phyloP scores from a whole-genome alignment of 2,797 vertebrate species.

The Setipinna tenuifilis region DNA sequence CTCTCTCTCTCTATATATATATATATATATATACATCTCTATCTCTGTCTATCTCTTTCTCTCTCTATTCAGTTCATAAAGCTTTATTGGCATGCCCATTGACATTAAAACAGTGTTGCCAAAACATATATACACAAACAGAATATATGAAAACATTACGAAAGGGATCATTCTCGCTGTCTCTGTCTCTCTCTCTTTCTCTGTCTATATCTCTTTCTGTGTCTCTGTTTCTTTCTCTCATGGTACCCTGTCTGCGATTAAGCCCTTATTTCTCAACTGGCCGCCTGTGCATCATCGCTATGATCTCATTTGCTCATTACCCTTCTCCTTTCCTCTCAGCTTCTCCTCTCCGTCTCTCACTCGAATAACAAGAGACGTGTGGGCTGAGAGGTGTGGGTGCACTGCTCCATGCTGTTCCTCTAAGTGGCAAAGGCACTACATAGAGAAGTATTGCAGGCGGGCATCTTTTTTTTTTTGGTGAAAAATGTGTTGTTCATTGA shows the following conservation, averaged over 20 bases:
- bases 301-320: conserved; percentile 13
- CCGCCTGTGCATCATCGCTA: neutral
- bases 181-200: too few species aligned
- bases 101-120: too few species aligned
- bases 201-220: too few species aligned
- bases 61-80: neutral
- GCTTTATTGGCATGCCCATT: too few species aligned
- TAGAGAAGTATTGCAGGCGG: neutral
- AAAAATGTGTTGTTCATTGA: neutral
- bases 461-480: neutral
- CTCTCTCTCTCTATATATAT: neutral
- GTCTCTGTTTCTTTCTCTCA: neutral
- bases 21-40: neutral
- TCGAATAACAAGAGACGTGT: neutral
- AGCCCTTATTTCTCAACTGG: neutral
- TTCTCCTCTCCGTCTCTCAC: neutral
- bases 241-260: neutral
- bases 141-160: too few species aligned
- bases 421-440: neutral
- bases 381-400: neutral
- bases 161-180: neutral
- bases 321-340: neutral
- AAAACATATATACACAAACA: too few species aligned
- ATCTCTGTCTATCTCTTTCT: neutral
- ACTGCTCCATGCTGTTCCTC: neutral